phyloP scores from a whole-genome alignment of 2,797 vertebrate genomes.

The Tragelaphus eurycerus region DNA sequence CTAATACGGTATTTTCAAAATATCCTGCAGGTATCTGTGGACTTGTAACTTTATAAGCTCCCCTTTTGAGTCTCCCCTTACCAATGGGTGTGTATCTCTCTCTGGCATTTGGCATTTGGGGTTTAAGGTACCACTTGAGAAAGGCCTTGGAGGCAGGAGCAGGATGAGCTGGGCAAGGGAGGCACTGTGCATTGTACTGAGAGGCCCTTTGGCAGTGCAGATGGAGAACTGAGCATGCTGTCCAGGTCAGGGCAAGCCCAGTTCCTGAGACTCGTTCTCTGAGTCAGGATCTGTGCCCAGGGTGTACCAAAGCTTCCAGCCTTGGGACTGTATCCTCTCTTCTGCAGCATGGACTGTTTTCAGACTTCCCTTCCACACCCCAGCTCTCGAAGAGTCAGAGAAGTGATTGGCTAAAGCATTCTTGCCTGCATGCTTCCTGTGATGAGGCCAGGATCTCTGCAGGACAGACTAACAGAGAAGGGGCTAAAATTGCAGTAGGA shows the following conservation, averaged over 20 bases:
- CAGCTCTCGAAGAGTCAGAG: not conserved
- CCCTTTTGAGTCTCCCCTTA: not conserved
- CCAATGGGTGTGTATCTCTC: not conserved
- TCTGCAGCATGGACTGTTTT: not conserved
- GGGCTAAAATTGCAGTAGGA: not conserved
- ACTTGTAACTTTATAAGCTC: conserved; percentile 40
- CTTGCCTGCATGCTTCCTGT: not conserved
- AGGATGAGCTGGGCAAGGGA: not conserved
- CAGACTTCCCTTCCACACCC: not conserved
- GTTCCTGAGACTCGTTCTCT: not conserved
- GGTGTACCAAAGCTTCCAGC: not conserved
- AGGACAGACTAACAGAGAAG: not conserved
- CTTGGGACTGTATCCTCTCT: not conserved
- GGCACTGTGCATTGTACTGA: not conserved
- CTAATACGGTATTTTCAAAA: conserved; percentile 61
- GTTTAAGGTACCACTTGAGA: not conserved
- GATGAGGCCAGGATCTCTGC: not conserved
- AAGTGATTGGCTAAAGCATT: not conserved
- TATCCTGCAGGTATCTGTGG: conserved; percentile 35
- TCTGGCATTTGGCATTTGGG: conserved; percentile 38
- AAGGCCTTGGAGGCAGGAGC: not conserved
- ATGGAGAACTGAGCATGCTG: not conserved
- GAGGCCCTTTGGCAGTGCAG: not conserved
- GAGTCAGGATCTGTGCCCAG: not conserved
- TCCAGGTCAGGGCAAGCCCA: not conserved